These are phyloP conservation scores for Cosmorhoe ocellata DNA, from an alignment of 2,888 invertebrate genomes.

Conservation along the genomic window DNA sequence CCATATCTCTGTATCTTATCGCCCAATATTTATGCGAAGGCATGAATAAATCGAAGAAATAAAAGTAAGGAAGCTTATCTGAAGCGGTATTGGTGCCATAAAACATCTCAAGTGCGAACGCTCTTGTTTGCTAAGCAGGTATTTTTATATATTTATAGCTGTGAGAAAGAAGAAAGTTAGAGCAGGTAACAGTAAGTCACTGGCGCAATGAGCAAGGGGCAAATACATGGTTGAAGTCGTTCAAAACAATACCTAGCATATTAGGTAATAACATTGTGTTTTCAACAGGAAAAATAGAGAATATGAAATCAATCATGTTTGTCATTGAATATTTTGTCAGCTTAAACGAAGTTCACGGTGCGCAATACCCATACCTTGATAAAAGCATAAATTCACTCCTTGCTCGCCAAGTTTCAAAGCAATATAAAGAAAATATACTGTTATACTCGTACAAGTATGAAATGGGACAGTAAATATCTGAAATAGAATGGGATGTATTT, in stretches of 20 bases:
- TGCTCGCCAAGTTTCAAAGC: slow-evolving; percentile 17
- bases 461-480: slow-evolving; percentile 54
- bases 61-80: slow-evolving; percentile 71
- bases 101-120: slow-evolving; percentile 59
- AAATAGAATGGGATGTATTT: slow-evolving; percentile 51
- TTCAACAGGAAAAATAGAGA: not conserved
- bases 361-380: not conserved
- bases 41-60: slow-evolving; percentile 78
- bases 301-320: too few species aligned
- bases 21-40: slow-evolving; percentile 67
- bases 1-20: slow-evolving; percentile 46
- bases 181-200: not conserved
- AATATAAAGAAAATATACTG: slow-evolving; percentile 26
- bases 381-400: slow-evolving; percentile 6
- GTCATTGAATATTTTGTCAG: too few species aligned
- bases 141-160: slow-evolving; percentile 7
- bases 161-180: not conserved
- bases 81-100: slow-evolving; percentile 68
- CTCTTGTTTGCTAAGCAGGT: slow-evolving; percentile 33
- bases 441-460: slow-evolving; percentile 37
- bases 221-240: not conserved
- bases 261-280: too few species aligned
- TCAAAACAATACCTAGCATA: not conserved
- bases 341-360: slow-evolving; percentile 2
- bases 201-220: not conserved